phyloP scores from a whole-genome alignment of 92 coral and sea anemone species.

The Galaxea fascicularis region DNA sequence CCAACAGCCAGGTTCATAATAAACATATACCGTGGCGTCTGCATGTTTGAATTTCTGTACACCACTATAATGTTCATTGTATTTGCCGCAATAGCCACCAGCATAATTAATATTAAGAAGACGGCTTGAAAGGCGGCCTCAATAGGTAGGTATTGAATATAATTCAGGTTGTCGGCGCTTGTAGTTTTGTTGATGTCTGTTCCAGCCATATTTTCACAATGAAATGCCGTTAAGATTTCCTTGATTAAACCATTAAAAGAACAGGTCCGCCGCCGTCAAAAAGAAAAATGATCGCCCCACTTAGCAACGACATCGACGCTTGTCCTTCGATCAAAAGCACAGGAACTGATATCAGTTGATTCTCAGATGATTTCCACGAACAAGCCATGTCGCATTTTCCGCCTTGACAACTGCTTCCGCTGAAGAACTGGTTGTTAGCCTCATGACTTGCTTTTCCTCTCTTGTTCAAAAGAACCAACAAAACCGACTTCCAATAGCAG shows the following conservation, averaged over 20 bases:
- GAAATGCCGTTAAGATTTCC: not conserved
- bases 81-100: slow-evolving; percentile 73
- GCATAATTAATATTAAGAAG: slow-evolving; percentile 67
- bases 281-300: not conserved
- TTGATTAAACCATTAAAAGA: not conserved
- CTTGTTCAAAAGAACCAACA: not conserved
- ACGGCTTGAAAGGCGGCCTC: slow-evolving; percentile 67
- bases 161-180: not conserved
- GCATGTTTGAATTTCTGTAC: slow-evolving; percentile 81
- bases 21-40: slow-evolving; percentile 88
- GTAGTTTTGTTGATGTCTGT: not conserved
- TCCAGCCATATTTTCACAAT: slow-evolving; percentile 3
- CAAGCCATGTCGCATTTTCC: slow-evolving; percentile 9
- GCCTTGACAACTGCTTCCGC: not conserved
- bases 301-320: not conserved
- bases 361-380: not conserved
- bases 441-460: not conserved
- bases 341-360: not conserved
- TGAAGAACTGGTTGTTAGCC: not conserved
- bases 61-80: slow-evolving; percentile 78
- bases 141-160: slow-evolving; percentile 32
- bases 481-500: not conserved
- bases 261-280: not conserved
- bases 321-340: slow-evolving; percentile 11
- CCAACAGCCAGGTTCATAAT: slow-evolving; percentile 84